These are phyloP conservation scores for Smutsia gigantea DNA, from an alignment of 2,797 vertebrate genomes.

Conservation along the genomic window DNA sequence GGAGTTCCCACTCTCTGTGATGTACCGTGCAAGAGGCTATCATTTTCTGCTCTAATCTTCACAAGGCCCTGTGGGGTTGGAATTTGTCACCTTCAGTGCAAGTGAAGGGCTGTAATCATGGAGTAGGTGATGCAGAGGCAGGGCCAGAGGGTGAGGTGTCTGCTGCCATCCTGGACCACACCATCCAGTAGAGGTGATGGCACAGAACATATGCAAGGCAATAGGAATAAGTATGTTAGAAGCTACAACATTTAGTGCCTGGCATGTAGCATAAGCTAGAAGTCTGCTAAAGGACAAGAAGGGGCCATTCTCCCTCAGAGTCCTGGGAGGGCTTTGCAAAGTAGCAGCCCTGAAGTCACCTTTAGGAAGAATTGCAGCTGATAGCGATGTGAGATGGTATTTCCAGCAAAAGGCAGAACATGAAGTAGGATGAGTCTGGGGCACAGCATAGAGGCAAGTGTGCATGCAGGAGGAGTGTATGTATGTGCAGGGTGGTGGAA, in stretches of 20 bases:
- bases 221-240: neutral
- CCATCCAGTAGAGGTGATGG: neutral
- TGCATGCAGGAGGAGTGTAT: rapidly evolving
- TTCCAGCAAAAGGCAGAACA: neutral
- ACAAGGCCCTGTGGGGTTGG: rapidly evolving
- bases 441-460: rapidly evolving
- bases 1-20: neutral
- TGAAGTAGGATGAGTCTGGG: neutral
- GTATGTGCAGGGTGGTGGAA: neutral
- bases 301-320: neutral
- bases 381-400: rapidly evolving
- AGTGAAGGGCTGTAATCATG: rapidly evolving
- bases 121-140: neutral
- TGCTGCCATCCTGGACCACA: neutral
- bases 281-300: neutral
- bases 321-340: neutral
- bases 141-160: neutral
- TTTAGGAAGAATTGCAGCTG: neutral
- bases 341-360: neutral
- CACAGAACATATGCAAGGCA: rapidly evolving
- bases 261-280: rapidly evolving
- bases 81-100: neutral
- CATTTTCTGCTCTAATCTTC: neutral
- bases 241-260: neutral
- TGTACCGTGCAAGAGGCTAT: neutral